Evolutionary conservation across 2,113 vertebrate genomes (phyloP).

Genomic region (Tupaia tana): DNA sequence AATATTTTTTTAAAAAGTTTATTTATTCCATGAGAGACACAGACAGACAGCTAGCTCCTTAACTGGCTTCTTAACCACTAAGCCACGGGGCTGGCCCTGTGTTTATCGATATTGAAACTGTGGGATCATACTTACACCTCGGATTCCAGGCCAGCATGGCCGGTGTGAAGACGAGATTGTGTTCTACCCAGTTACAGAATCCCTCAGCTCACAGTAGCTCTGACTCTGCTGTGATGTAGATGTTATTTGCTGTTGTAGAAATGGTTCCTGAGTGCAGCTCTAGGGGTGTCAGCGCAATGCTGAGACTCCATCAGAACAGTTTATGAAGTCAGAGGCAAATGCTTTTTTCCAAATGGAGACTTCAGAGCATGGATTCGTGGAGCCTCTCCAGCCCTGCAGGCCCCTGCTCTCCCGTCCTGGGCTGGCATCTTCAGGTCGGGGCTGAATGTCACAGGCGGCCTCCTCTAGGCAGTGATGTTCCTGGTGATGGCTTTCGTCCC

Average conservation of each 20-base stretch:
- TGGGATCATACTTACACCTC: rapidly evolving
- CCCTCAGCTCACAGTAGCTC: neutral
- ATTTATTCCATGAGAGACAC: too few species aligned
- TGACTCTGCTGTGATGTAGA: neutral
- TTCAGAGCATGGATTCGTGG: neutral
- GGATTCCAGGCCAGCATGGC: neutral
- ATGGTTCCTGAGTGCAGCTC: neutral
- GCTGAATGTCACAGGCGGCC: rapidly evolving
- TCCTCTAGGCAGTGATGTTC: neutral
- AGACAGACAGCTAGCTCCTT: too few species aligned
- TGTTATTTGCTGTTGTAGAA: neutral
- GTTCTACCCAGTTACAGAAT: neutral
- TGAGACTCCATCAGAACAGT: neutral
- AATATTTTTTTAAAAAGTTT: too few species aligned
- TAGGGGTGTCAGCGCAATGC: neutral
- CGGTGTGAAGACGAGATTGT: neutral
- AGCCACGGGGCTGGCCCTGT: neutral
- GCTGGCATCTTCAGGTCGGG: neutral
- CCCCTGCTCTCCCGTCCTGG: slow-evolving; percentile 41
- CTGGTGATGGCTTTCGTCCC: neutral
- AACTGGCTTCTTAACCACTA: too few species aligned
- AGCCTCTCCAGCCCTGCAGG: neutral
- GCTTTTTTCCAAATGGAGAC: neutral
- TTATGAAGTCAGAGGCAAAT: neutral
- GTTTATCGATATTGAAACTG: neutral